Conservation (phyloP, 2,113 vertebrate genomes). For the Chelonoidis abingdonii region DNA sequence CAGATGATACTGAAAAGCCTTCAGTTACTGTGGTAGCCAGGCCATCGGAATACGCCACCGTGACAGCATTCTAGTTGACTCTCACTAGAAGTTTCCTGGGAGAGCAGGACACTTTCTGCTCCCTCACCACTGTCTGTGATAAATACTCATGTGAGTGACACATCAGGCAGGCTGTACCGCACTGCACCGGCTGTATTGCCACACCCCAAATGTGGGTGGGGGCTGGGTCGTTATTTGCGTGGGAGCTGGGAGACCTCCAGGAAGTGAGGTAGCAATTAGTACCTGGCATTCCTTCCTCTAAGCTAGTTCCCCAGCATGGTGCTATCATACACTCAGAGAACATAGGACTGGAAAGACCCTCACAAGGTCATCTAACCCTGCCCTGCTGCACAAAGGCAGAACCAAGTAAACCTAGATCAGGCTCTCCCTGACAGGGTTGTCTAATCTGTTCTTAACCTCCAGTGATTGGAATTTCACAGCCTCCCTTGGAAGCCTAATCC, state of each 20-base stretch:
- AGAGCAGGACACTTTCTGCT: not conserved
- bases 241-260: not conserved
- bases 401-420: too few species aligned
- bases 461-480: too few species aligned
- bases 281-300: not conserved
- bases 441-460: too few species aligned
- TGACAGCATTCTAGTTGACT: not conserved
- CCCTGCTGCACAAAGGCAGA: too few species aligned
- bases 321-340: too few species aligned
- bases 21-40: not conserved
- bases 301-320: not conserved
- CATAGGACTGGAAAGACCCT: too few species aligned
- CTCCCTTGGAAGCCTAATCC: too few species aligned
- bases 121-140: fast-evolving
- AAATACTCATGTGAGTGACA: not conserved
- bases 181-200: not conserved
- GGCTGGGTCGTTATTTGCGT: not conserved
- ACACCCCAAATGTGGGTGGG: not conserved
- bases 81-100: fast-evolving
- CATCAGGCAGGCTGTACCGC: not conserved
- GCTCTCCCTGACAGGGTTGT: too few species aligned
- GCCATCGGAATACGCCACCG: not conserved
- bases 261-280: not conserved
- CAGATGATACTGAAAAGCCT: not conserved
- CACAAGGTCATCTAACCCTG: too few species aligned